Evolutionary conservation across 2,888 invertebrate genomes (phyloP).

Genomic region (Eristalinus aeneus): DNA sequence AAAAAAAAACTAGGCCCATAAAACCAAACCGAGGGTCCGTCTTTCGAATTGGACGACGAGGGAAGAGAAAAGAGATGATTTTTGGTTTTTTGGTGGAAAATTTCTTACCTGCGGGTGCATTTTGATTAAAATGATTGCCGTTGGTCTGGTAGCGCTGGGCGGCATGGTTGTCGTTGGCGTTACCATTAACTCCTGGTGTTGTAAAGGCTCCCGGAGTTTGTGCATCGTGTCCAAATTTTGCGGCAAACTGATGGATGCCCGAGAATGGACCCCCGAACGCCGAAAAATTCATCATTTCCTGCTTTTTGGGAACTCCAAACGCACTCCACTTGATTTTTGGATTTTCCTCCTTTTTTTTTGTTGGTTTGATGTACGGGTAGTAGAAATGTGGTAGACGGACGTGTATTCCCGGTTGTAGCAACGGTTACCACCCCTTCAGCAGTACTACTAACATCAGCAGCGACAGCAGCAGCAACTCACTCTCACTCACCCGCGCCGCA

Average conservation of each 20-base stretch:
- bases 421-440: conserved; percentile 62
- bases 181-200: conserved; percentile 78
- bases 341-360: background rate
- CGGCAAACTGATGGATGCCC: conserved; percentile 81
- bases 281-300: conserved; percentile 80
- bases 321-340: background rate
- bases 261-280: conserved; percentile 81
- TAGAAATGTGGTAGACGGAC: conserved; percentile 42
- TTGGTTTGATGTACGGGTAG: background rate
- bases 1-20: background rate
- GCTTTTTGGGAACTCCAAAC: conserved; percentile 24
- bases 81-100: background rate
- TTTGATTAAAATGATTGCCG: conserved; percentile 81
- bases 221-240: conserved; percentile 80
- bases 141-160: conserved; percentile 81
- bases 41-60: background rate
- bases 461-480: conserved; percentile 27
- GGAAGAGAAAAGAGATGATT: background rate
- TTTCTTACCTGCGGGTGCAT: conserved; percentile 79
- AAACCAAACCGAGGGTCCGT: background rate
- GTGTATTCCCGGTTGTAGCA: conserved; percentile 56
- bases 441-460: conserved; percentile 44
- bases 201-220: conserved; percentile 80
- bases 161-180: conserved; percentile 79
- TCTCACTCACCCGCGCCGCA: conserved; percentile 61